Conservation (phyloP, 2,888 invertebrate genomes). For the Xylota sylvarum region DNA sequence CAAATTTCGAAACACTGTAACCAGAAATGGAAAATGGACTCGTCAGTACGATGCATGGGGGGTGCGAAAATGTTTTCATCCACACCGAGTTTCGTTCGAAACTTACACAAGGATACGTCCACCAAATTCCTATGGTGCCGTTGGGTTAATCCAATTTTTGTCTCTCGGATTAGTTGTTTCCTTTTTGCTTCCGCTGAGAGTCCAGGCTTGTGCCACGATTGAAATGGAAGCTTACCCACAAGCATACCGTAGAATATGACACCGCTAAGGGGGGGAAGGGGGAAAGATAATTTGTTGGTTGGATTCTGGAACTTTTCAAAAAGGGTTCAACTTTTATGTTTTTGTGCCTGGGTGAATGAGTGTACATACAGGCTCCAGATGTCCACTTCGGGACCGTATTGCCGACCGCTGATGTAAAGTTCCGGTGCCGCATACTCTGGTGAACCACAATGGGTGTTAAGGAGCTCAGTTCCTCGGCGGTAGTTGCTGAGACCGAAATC, state of each 20-base stretch:
- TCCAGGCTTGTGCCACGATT: constrained; percentile 82
- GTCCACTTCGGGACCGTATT: constrained; percentile 91
- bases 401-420: constrained; percentile 88
- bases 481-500: constrained; percentile 91
- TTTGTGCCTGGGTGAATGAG: neutral
- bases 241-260: constrained; percentile 92
- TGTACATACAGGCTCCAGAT: constrained; percentile 89
- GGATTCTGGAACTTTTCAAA: constrained; percentile 20
- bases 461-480: constrained; percentile 87
- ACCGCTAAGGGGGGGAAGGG: constrained; percentile 85
- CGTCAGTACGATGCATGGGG: neutral
- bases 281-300: constrained; percentile 60
- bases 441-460: constrained; percentile 91
- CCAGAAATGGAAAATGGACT: constrained; percentile 8
- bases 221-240: constrained; percentile 90
- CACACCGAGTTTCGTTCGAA: neutral
- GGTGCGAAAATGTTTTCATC: constrained; percentile 44
- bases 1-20: constrained; percentile 78
- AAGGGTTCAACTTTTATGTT: constrained; percentile 56
- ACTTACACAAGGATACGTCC: constrained; percentile 72
- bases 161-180: constrained; percentile 88
- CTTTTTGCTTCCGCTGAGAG: constrained; percentile 86
- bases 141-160: constrained; percentile 88
- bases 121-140: constrained; percentile 86
- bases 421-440: constrained; percentile 93